phyloP scores from a whole-genome alignment of 2,113 vertebrate genomes.

The Phaethon lepturus region DNA sequence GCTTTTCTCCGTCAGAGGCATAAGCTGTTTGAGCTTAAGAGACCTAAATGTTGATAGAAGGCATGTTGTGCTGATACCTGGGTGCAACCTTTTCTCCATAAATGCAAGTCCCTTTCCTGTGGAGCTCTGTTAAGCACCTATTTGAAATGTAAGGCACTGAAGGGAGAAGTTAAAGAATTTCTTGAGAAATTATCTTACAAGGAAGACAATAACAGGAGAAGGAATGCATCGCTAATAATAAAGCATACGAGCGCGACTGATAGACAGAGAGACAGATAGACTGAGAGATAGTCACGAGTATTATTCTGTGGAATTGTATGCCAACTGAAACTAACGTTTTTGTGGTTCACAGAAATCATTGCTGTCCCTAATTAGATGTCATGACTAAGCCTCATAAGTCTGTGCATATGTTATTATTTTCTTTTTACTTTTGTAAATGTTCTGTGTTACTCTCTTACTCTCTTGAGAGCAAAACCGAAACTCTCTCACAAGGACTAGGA shows the following conservation, averaged over 20 bases:
- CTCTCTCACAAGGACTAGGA: slow-evolving; percentile 34
- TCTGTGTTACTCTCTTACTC: not conserved
- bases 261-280: slow-evolving; percentile 37
- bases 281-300: not conserved
- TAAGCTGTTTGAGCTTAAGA: not conserved
- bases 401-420: not conserved
- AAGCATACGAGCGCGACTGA: not conserved
- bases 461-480: slow-evolving; percentile 24
- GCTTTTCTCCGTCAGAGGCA: not conserved
- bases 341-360: slow-evolving; percentile 42
- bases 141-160: not conserved
- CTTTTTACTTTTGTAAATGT: not conserved
- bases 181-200: slow-evolving; percentile 1
- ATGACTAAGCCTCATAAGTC: slow-evolving; percentile 39
- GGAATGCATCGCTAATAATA: slow-evolving; percentile 11
- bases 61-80: rapidly evolving
- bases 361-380: slow-evolving; percentile 37
- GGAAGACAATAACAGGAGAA: slow-evolving; percentile 3
- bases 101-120: not conserved
- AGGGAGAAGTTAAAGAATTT: not conserved
- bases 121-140: not conserved
- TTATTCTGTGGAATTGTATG: slow-evolving; percentile 32
- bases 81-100: not conserved
- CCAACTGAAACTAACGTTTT: slow-evolving; percentile 23
- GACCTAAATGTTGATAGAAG: not conserved